Conservation (phyloP, 2,888 invertebrate species). For the Troides aeacus region DNA sequence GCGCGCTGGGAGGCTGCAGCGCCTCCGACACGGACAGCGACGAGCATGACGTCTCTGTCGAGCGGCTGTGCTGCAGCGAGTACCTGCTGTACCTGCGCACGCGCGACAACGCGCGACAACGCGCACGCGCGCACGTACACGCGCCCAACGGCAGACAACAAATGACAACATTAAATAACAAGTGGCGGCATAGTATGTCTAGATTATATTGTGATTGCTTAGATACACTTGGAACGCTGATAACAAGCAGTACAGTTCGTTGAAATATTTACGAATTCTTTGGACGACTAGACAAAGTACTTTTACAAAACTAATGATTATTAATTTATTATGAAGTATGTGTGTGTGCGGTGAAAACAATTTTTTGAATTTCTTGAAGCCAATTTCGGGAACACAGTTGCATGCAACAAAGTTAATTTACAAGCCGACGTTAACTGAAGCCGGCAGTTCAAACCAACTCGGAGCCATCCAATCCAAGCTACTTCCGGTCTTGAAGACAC, state of each 20-base stretch:
- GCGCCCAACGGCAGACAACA: background rate
- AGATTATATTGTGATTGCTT: no score
- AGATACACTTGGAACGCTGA: no score
- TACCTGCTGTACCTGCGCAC: slow-evolving; percentile 67
- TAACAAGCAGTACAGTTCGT: no score
- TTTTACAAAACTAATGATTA: background rate
- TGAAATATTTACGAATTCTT: no score
- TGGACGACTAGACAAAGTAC: no score
- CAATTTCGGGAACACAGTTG: background rate
- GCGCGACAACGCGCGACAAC: slow-evolving; percentile 2
- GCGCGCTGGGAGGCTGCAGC: slow-evolving; percentile 54
- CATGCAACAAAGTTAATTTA: background rate
- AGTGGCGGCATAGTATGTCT: no score
- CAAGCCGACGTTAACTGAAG: background rate
- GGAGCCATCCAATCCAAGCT: no score
- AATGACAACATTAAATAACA: background rate
- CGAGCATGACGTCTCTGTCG: slow-evolving; percentile 63
- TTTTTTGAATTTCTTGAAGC: background rate
- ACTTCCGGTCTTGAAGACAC: no score
- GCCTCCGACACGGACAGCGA: slow-evolving; percentile 57
- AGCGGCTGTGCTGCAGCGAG: slow-evolving; percentile 75
- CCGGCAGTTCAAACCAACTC: background rate
- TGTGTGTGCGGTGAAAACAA: background rate
- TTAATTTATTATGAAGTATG: background rate
- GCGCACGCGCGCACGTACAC: background rate